A percentile compares a stretch with the other conserved stretches of the same genome.
These are phyloP conservation scores for Orthosia incerta DNA, from an alignment of 2,888 invertebrate species.

Conservation along the genomic window DNA sequence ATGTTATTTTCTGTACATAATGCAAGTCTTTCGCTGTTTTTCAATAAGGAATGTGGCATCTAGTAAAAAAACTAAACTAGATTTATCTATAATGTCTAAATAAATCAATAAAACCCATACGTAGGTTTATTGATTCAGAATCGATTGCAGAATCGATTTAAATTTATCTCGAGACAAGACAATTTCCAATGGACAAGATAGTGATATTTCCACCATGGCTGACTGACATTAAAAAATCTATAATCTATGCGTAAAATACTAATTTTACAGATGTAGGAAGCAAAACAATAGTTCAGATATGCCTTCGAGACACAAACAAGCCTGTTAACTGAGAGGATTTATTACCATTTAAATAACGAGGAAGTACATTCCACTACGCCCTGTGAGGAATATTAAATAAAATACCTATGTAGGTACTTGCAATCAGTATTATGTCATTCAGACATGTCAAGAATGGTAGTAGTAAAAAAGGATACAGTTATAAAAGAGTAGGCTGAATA, in stretches of 20 bases:
- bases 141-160: neutral
- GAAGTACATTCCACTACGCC: conserved; percentile 55
- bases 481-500: conserved; percentile 8
- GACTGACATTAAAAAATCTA: conserved; percentile 19
- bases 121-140: neutral
- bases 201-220: conserved; percentile 20
- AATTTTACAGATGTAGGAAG: conserved; percentile 55
- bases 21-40: neutral
- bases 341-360: conserved; percentile 57
- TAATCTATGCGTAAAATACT: conserved; percentile 48
- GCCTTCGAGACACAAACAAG: conserved; percentile 52
- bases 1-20: no score
- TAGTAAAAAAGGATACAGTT: conserved; percentile 15
- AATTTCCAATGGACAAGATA: neutral
- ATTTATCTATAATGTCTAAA: neutral
- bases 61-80: no score
- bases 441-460: conserved; percentile 27
- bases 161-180: conserved; percentile 3
- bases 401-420: conserved; percentile 13
- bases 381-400: conserved; percentile 49
- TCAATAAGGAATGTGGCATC: neutral
- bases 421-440: conserved; percentile 41
- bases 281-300: conserved; percentile 53
- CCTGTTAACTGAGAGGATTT: conserved; percentile 48
- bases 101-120: conserved; percentile 9